These are phyloP conservation scores for Lasioglossum morio DNA, from an alignment of 2,888 invertebrate genomes.

Conservation along the genomic window DNA sequence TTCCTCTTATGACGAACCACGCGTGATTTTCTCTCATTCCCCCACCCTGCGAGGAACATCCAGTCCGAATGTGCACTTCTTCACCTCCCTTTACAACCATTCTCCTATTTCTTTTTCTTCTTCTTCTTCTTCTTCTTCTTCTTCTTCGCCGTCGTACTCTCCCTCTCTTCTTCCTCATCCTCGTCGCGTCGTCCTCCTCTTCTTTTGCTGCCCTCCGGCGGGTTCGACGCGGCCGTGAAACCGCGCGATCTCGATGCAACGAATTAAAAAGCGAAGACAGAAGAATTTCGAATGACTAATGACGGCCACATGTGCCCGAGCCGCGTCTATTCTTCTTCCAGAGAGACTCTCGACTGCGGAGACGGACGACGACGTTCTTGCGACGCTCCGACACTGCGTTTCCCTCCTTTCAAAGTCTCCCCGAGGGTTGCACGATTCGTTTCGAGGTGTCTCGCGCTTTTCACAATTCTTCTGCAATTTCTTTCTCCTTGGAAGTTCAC, in stretches of 20 bases:
- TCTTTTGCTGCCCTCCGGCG: constrained; percentile 35
- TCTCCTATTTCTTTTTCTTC: constrained; percentile 39
- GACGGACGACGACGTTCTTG: neutral
- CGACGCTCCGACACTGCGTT: neutral
- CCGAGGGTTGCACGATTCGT: neutral
- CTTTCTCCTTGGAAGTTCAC: neutral
- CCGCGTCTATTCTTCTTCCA: constrained; percentile 67
- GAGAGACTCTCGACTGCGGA: neutral
- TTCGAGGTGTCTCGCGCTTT: neutral
- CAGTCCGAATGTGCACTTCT: constrained; percentile 68
- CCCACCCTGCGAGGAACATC: constrained; percentile 44
- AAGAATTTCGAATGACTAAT: constrained; percentile 79
- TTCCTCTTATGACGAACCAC: constrained; percentile 84
- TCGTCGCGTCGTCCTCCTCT: neutral
- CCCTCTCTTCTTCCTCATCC: constrained; percentile 42
- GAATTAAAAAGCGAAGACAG: constrained; percentile 77
- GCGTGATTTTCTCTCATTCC: constrained; percentile 81
- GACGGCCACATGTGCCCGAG: constrained; percentile 77
- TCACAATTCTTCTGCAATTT: neutral
- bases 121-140: constrained; percentile 28
- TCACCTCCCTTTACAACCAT: constrained; percentile 59
- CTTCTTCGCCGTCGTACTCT: constrained; percentile 17
- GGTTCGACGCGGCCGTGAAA: constrained; percentile 61
- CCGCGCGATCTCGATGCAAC: constrained; percentile 68
- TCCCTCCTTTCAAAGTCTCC: neutral